Evolutionary conservation across 2,888 invertebrate genomes (phyloP), one percentile per base, ranked within the genome.

Genomic region (Sesamia inferens): DNA sequence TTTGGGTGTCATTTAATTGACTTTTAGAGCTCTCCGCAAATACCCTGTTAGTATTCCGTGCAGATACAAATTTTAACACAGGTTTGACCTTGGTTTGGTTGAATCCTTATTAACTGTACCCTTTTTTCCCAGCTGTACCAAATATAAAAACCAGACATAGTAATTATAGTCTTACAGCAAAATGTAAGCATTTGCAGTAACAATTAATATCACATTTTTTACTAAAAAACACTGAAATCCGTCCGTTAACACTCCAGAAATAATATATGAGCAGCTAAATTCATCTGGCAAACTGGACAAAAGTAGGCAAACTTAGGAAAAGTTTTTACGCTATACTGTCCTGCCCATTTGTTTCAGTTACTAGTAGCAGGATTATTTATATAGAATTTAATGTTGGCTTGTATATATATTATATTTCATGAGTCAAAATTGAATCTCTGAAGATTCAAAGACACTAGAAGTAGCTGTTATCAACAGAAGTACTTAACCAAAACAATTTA

Each of bases 291-390:
- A 76, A 75, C 59, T 66, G 47, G 22, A 58, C 14, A 67, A 68
- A 65, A 68, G 65, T 68, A 69, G 54, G 13, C 54, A 58, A 79
- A 72, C 58, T 76, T 58, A 44, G 62, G 51, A 14, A 66, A 84
- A 83, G 74, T 85, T 81, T 80, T 78, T 76, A 85, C 83, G 86
- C 75, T 75, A 64, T 71, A 59, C 57, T 81, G 63, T 78, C 75
- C 31, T 55, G 42, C 47, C 71, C 74, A 82, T 83, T 80, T 76
- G 74, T 83, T 72, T 71, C 65, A 63, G 19, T 73, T 76, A 63
- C 24, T 73, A 51, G 70, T 71, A 68, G n/a, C 57, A 24, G 5
- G 83, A 83, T 62, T 83, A 79, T 85, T 78, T 74, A 51, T 11
- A 19, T 24, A 14, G 22, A 61, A 61, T 78, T 64, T 59, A 24